A percentile compares a stretch with the other conserved stretches of the same genome.
Conservation (phyloP, 2,797 vertebrate species). For the Coluber constrictor region DNA sequence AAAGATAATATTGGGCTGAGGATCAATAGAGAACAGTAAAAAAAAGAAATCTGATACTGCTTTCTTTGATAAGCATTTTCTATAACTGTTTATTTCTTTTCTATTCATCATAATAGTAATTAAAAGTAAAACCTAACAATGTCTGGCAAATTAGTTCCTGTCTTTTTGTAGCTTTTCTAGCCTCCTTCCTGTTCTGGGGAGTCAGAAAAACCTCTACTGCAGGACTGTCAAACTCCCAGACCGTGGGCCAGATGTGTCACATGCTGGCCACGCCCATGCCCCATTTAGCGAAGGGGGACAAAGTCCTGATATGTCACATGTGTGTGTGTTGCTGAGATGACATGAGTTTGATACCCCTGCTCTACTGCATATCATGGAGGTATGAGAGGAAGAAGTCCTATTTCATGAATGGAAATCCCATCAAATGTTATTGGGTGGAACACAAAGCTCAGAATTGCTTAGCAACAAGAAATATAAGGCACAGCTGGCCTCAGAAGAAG, state of each 20-base stretch:
- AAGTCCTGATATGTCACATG: too few relatives aligned
- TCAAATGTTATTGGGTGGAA: neutral
- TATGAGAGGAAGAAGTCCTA: neutral
- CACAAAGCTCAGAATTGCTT: neutral
- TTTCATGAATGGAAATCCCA: neutral
- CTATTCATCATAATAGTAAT: neutral
- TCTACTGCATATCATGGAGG: neutral
- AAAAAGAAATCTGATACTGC: neutral
- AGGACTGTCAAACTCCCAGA: too few relatives aligned
- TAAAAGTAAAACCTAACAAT: neutral
- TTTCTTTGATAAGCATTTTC: neutral
- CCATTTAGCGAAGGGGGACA: too few relatives aligned
- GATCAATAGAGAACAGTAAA: neutral
- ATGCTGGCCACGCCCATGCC: too few relatives aligned
- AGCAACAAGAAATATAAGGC: neutral
- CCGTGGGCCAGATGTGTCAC: too few relatives aligned
- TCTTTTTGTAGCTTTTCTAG: neutral
- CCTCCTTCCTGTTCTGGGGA: neutral
- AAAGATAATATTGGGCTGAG: accelerated
- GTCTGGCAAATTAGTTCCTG: neutral
- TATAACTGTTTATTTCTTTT: neutral
- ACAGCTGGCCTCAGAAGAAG: neutral
- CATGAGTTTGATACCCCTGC: too few relatives aligned
- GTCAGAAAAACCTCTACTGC: neutral
- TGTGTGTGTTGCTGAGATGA: too few relatives aligned